A percentile compares a stretch with the other conserved stretches of the same genome.
Conservation (phyloP, 2,113 vertebrate genomes). For the Rhabdornis inornatus region DNA sequence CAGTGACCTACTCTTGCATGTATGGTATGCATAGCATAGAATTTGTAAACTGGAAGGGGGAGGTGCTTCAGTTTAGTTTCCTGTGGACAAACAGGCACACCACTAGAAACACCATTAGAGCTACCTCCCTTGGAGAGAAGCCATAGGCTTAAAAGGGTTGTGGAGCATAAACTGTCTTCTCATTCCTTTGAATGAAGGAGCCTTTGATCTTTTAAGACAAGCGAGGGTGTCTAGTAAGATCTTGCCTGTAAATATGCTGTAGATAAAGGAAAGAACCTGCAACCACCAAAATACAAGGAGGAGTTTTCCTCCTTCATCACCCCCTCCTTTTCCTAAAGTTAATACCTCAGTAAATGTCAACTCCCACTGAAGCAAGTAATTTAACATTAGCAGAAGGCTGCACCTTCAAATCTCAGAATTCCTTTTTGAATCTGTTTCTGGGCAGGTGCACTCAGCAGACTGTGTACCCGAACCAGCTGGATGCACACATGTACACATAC, state of each 20-base stretch:
- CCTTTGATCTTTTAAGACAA: slow-evolving; percentile 22
- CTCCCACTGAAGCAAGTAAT: neutral
- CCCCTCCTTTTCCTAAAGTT: neutral
- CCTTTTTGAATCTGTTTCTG: neutral
- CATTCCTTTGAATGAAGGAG: slow-evolving; percentile 23
- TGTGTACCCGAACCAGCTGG: neutral
- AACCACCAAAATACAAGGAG: slow-evolving; percentile 20
- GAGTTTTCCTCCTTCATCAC: neutral
- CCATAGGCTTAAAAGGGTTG: slow-evolving; percentile 11
- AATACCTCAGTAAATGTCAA: neutral
- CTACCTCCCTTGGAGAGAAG: slow-evolving; percentile 12
- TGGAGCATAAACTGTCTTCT: slow-evolving; percentile 8
- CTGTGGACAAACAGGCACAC: neutral
- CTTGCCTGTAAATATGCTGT: neutral
- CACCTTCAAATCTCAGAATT: neutral
- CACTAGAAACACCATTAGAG: slow-evolving; percentile 13
- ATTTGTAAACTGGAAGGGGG: neutral
- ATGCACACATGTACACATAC: neutral
- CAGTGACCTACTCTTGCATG: neutral
- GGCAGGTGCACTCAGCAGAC: neutral
- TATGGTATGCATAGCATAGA: neutral
- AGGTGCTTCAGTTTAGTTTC: neutral
- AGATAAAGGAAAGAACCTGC: slow-evolving; percentile 20
- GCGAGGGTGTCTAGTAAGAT: slow-evolving; percentile 1
- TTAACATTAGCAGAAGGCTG: neutral